Conservation (phyloP, 2,113 vertebrate genomes). For the Columbina picui region DNA sequence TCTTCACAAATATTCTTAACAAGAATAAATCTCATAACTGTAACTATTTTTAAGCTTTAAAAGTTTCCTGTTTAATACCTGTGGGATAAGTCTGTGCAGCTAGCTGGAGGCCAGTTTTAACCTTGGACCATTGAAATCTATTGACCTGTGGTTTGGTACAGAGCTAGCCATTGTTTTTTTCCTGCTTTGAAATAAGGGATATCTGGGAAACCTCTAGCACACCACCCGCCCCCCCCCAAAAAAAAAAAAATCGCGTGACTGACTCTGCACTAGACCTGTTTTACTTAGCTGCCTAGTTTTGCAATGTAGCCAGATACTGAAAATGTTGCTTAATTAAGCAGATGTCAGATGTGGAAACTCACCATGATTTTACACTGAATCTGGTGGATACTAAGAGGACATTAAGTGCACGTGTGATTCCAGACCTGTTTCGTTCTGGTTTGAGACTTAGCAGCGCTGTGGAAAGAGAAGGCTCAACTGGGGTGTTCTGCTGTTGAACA, state of each 20-base stretch:
- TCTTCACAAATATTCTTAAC: neutral
- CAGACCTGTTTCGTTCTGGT: neutral
- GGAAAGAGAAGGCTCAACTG: neutral
- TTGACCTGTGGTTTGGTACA: constrained; percentile 58
- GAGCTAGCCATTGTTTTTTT: constrained; percentile 32
- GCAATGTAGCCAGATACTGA: neutral
- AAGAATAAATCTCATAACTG: neutral
- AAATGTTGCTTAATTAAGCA: neutral
- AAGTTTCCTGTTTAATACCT: constrained; percentile 56
- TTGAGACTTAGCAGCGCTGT: neutral
- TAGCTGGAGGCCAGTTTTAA: constrained; percentile 43
- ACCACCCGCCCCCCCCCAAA: fast-evolving
- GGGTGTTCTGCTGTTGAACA: neutral
- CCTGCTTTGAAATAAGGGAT: constrained; percentile 35
- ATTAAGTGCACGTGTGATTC: neutral
- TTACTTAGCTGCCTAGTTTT: neutral
- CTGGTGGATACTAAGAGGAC: neutral
- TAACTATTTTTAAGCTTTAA: constrained; percentile 34
- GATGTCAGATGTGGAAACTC: neutral
- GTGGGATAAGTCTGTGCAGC: constrained; percentile 20
- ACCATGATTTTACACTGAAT: neutral
- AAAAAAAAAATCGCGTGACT: neutral
- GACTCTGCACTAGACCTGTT: neutral
- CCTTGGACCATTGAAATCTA: constrained; percentile 28
- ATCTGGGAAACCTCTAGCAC: constrained; percentile 11